Conservation (phyloP, 2,797 vertebrate genomes). For the Cyprinodon diabolis region DNA sequence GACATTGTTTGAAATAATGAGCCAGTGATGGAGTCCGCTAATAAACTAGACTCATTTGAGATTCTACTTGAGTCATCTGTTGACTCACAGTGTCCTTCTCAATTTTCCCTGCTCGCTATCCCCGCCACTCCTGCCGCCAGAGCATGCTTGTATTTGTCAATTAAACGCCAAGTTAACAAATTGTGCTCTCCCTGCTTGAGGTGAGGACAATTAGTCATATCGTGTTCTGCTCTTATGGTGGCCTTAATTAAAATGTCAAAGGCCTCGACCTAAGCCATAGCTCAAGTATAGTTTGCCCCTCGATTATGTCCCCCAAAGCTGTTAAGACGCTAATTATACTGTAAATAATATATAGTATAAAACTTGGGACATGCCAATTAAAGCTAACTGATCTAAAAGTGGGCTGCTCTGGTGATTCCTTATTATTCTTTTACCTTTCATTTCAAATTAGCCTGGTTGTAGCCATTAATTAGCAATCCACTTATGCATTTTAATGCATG, state of each 20-base stretch:
- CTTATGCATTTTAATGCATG: conserved; percentile 56
- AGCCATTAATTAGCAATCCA: conserved; percentile 46
- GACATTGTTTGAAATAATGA: conserved; percentile 39
- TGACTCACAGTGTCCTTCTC: conserved; percentile 39
- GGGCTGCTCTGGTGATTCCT: conserved; percentile 11
- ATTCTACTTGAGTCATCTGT: conserved; percentile 35
- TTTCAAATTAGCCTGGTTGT: conserved; percentile 35
- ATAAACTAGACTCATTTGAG: conserved; percentile 22
- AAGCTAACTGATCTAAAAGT: conserved; percentile 17
- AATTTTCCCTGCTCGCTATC: conserved; percentile 34
- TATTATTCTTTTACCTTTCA: conserved; percentile 13
- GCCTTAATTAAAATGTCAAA: conserved; percentile 70
- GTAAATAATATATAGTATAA: conserved; percentile 48
- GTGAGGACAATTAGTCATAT: conserved; percentile 64
- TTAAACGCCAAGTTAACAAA: conserved; percentile 60
- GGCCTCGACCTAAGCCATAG: conserved; percentile 53
- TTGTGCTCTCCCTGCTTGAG: conserved; percentile 53
- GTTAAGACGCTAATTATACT: conserved; percentile 44
- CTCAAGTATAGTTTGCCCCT: conserved; percentile 52
- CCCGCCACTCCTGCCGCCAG: conserved; percentile 17
- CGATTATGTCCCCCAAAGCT: conserved; percentile 40
- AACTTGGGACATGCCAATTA: conserved; percentile 16
- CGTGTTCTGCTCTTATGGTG: conserved; percentile 56
- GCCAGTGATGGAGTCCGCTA: conserved; percentile 18
- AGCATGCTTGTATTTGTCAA: conserved; percentile 41